Evolutionary conservation across 2,797 vertebrate species (phyloP), one percentile per base, ranked within the genome.

Genomic region (Bucorvus abyssinicus): DNA sequence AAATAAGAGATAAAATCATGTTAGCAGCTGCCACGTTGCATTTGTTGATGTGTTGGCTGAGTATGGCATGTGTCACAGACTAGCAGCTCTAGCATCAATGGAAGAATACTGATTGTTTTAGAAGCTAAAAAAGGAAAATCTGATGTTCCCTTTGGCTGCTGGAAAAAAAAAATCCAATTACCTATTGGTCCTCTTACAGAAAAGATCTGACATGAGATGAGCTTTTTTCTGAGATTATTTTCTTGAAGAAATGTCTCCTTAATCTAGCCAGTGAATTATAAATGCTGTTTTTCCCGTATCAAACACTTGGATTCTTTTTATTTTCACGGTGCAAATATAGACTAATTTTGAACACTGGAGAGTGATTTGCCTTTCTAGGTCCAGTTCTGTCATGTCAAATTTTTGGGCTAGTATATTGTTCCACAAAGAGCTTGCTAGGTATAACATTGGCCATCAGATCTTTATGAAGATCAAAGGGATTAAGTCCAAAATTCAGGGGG

Each of bases 21-120:
- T 75, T 65, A 77, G 10, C 89, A 96, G 85, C 83, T 95, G 87
- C 52, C 90, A 30, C 78, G 57, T 86, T 91, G 59, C 23, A 12
- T 84, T 94, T 86, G 38, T 88, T 94, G 87, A 64, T 4, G 2
- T 5, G 7, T 52, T 78, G 59, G 30, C 55, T 67, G 65, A 65
- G 26, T 78, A 14, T 45, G 76, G 24, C 64, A 32, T 0, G 0
- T 93, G 57, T 56, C 80, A 79, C 2, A 2, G 47, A 27, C 88
- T 70, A 91, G 82, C 21, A 78, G 55, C 21, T 89, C 73, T 55
- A 92, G 27, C 38, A 84, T 32, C 20, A 69, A 7, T 67, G 69
- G 12, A 75, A 73, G 36, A 89, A 57, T 11, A 36, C 6, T 23
- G 42, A 7, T 34, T 75, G 32, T 64, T 80, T 81, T 9, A 63